phyloP scores from a whole-genome alignment of 2,797 vertebrate species.

The Ctenochaetus hawaiiensis region DNA sequence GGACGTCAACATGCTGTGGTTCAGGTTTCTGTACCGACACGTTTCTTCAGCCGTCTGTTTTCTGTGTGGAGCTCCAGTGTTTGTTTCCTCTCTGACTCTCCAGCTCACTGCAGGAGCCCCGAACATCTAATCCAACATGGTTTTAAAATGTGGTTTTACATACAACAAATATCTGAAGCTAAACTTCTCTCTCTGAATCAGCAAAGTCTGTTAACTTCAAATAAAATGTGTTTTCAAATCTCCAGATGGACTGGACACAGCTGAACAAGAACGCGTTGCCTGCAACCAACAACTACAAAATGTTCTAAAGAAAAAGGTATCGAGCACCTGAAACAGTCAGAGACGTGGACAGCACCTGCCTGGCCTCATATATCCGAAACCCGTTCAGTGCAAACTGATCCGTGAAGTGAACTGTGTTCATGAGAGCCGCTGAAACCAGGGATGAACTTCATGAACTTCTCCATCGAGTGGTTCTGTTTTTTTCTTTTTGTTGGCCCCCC shows the following conservation, averaged over 20 bases:
- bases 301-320: slow-evolving; percentile 6
- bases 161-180: neutral
- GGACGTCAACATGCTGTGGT: neutral
- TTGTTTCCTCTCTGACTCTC: neutral
- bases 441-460: no score
- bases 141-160: neutral
- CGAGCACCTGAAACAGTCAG: slow-evolving; percentile 35
- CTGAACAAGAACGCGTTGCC: neutral
- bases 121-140: neutral
- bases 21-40: neutral
- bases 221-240: neutral
- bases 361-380: slow-evolving; percentile 29
- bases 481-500: neutral
- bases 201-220: neutral
- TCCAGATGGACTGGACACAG: neutral
- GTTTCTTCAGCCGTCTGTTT: neutral
- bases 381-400: neutral
- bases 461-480: no score
- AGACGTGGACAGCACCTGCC: slow-evolving; percentile 51
- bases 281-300: neutral
- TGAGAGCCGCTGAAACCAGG: neutral
- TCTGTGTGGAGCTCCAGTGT: neutral
- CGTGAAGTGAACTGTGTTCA: neutral
- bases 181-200: neutral
- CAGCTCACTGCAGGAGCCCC: neutral